Conservation (phyloP, 2,113 vertebrate genomes). For the Bombycilla garrulus region DNA sequence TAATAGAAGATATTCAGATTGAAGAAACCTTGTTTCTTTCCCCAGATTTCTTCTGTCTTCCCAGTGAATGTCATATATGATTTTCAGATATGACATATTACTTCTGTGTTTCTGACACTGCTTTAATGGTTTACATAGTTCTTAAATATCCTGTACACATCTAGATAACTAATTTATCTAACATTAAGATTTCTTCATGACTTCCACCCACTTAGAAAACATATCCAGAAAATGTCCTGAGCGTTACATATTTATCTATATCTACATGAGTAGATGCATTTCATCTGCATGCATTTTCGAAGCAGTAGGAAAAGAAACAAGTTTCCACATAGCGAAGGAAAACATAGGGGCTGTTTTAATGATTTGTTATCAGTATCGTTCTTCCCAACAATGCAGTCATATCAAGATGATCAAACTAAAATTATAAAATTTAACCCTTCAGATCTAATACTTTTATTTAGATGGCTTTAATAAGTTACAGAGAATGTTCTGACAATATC, state of each 20-base stretch:
- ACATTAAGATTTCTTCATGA: background rate
- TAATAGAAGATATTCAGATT: background rate
- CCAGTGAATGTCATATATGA: background rate
- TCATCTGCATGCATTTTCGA: background rate
- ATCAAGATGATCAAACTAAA: background rate
- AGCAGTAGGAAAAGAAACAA: background rate
- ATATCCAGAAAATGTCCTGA: background rate
- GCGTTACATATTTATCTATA: background rate
- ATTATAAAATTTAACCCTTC: background rate
- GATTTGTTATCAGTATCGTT: background rate
- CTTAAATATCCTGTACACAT: background rate
- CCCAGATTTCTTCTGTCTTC: background rate
- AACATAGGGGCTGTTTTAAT: background rate
- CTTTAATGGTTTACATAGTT: background rate
- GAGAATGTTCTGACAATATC: background rate
- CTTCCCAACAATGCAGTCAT: background rate
- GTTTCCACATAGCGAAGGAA: background rate
- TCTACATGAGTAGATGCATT: background rate
- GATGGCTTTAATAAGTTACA: constrained; percentile 14
- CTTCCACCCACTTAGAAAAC: background rate
- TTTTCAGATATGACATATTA: background rate
- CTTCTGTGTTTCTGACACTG: background rate
- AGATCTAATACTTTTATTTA: constrained; percentile 14
- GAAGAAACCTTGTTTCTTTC: rapidly evolving
- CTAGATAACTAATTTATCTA: background rate